phyloP scores from a whole-genome alignment of 2,888 invertebrate genomes.

The Nysson spinosus region DNA sequence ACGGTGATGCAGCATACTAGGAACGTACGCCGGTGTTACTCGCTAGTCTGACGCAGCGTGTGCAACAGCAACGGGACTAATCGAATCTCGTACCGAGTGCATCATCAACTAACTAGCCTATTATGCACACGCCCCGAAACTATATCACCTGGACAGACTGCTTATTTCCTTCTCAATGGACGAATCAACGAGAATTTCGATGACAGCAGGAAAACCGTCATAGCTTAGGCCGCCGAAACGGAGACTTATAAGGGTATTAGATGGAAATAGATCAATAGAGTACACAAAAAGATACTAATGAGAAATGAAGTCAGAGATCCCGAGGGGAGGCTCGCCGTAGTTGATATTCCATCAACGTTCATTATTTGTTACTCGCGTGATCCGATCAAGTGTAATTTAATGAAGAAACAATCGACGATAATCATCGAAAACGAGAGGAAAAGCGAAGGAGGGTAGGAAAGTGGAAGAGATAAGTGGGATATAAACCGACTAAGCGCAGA shows the following conservation, averaged over 20 bases:
- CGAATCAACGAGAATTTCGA: conserved; percentile 23
- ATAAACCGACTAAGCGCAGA: conserved; percentile 16
- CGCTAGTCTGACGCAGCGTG: conserved; percentile 40
- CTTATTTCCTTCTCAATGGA: conserved; percentile 38
- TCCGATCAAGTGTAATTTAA: no score
- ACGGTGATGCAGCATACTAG: background rate
- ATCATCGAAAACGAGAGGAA: no score
- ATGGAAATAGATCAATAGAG: no score
- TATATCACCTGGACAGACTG: conserved; percentile 48
- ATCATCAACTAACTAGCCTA: conserved; percentile 57
- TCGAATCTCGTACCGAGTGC: conserved; percentile 51
- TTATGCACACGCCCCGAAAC: conserved; percentile 44
- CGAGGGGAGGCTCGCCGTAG: no score
- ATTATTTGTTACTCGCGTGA: no score
- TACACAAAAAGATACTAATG: no score
- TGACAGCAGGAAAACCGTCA: conserved; percentile 6
- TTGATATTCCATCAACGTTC: no score
- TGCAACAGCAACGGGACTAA: conserved; percentile 55
- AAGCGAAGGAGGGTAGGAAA: background rate
- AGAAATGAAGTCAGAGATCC: no score
- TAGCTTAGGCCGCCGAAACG: no score
- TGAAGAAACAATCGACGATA: no score
- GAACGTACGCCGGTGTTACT: conserved; percentile 47
- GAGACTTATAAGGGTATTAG: no score
- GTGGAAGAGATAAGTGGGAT: background rate